Base-by-base conservation (phyloP, 2,888 invertebrate species). In the Hydrotaea cyrtoneurina region DNA sequence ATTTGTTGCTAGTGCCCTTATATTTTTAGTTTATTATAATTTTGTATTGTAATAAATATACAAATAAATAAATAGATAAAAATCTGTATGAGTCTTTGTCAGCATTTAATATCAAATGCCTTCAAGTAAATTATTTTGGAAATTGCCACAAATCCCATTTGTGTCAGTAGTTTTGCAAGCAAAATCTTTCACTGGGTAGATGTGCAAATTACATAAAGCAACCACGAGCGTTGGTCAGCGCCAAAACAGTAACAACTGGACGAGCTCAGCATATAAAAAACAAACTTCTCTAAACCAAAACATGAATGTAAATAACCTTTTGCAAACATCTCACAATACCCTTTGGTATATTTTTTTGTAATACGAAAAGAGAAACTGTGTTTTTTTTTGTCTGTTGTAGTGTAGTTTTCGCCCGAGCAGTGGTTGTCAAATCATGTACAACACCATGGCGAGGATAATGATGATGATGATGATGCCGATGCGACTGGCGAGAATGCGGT, bases 401-500 rank as follows among this genome's bases (percentile, higher is more conserved):
- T 19, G 4, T 17, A 50, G 53, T 71, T 53, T 72, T 43, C 17
- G 21, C 66, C 73, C 39, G 46, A 76, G 36, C 72, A 21, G 66
- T 71, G 72, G 59, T 66, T 76, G 66, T 79, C 83, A 73, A 77
- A 72, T 79, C 21, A 77, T 76, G 76, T 77, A 46, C 46, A 55
- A 55, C 5, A 50, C 15, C 13, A 15, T 72, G 73, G 17, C 62
- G 77, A 73, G 66, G 77, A 77, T 59, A 76, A 76, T 53, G 77
- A 57, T 80, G 79, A 62, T 79, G 72, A 74, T 76, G 59, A 76
- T 53, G 77, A 57, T 80, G 79, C 53, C 75, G 72, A 74, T 76
- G 59, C 59, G 21, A 21, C 5, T 55, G 55, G 23, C n/a, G 21
- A 4, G 23, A 59, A 59, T 15, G n/a, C n/a, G 59, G 26, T 15